A percentile compares a stretch with the other conserved stretches of the same genome.
Conservation (phyloP, 1,140 invertebrate genomes). For the Ceratina japonica region DNA sequence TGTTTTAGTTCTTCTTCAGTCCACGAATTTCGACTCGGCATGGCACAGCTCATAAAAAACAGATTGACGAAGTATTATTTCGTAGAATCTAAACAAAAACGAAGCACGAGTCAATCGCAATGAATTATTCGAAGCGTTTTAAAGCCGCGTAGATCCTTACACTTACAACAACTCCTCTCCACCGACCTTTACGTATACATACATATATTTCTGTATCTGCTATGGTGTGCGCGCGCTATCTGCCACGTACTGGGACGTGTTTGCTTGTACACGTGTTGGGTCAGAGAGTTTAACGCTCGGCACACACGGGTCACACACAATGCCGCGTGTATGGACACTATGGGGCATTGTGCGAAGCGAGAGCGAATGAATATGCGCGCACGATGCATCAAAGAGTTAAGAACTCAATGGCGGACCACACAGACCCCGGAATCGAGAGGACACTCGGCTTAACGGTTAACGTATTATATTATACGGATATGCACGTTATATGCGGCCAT, state of each 20-base stretch:
- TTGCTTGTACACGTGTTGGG: background rate
- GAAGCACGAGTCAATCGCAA: conserved; percentile 22
- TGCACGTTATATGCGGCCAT: conserved; percentile 55
- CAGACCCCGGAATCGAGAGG: conserved; percentile 68
- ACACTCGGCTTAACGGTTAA: conserved; percentile 70
- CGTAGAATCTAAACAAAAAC: background rate
- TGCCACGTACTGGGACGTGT: background rate
- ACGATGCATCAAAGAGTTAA: conserved; percentile 73
- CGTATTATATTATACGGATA: conserved; percentile 62
- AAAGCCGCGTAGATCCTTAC: conserved; percentile 16
- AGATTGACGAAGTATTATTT: too few species aligned
- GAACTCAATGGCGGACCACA: conserved; percentile 70
- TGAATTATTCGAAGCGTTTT: conserved; percentile 65
- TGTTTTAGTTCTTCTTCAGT: too few species aligned
- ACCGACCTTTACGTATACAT: background rate
- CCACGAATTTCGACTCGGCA: too few species aligned
- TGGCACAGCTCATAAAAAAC: too few species aligned
- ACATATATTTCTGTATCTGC: background rate
- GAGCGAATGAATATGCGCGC: conserved; percentile 70
- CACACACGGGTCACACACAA: conserved; percentile 64
- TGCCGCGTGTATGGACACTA: conserved; percentile 68
- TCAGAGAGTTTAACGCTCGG: conserved; percentile 69
- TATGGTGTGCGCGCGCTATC: background rate
- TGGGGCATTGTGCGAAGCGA: conserved; percentile 67
- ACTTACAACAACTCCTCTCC: too few species aligned